Conservation (phyloP, 2,797 vertebrate species). For the Microctenopoma lineatum region DNA sequence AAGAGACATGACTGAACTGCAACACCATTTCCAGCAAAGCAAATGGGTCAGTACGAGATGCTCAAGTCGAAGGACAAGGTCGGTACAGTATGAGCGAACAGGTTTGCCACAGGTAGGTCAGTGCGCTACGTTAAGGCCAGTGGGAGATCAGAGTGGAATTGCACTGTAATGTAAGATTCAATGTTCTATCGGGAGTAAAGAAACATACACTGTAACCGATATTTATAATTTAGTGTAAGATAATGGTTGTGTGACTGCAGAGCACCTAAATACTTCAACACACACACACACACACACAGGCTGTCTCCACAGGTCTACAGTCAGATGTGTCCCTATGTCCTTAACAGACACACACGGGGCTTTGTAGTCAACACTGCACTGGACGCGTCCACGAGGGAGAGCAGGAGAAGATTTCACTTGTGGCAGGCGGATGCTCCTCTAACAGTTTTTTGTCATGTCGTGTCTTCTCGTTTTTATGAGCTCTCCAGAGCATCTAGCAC, state of each 20-base stretch:
- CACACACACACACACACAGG: conserved; percentile 54
- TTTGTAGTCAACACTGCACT: conserved; percentile 62
- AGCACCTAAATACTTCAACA: conserved; percentile 71
- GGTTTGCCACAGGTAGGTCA: conserved; percentile 33
- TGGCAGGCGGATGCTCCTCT: conserved; percentile 49
- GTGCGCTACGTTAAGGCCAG: conserved; percentile 73
- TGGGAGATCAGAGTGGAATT: conserved; percentile 52
- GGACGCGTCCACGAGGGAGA: conserved; percentile 59
- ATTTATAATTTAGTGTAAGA: conserved; percentile 51
- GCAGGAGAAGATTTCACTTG: conserved; percentile 32
- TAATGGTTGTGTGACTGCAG: conserved; percentile 48
- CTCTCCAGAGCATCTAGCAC: conserved; percentile 97
- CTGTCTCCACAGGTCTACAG: conserved; percentile 60
- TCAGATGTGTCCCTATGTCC: conserved; percentile 49
- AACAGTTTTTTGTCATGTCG: conserved; percentile 56
- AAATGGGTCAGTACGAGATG: conserved; percentile 8
- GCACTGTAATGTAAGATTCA: conserved; percentile 43
- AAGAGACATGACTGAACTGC: conserved; percentile 26
- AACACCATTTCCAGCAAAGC: conserved; percentile 38
- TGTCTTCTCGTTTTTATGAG: conserved; percentile 78
- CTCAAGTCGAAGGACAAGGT: conserved; percentile 27
- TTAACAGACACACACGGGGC: conserved; percentile 48
- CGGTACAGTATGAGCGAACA: conserved; percentile 16
- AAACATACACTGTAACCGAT: conserved; percentile 48
- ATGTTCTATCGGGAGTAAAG: conserved; percentile 35